These are phyloP conservation scores for Apamea sordens DNA, from an alignment of 2,888 invertebrate species.

Conservation along the genomic window DNA sequence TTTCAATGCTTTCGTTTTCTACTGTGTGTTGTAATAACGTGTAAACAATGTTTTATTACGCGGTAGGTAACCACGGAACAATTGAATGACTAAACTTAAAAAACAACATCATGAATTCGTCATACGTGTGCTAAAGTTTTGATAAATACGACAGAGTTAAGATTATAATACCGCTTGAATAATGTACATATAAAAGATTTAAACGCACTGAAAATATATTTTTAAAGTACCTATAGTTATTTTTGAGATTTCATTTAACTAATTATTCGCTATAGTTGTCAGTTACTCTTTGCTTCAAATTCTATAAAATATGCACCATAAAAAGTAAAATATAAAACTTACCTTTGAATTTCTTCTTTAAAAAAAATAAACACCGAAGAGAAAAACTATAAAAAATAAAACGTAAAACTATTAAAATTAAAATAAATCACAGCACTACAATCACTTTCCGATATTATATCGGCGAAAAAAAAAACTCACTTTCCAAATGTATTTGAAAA, in stretches of 20 bases:
- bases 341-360: slow-evolving; percentile 67
- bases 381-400: slow-evolving; percentile 49
- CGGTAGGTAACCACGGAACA: slow-evolving; percentile 52
- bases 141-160: not conserved
- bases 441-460: slow-evolving; percentile 54
- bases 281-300: too few relatives aligned
- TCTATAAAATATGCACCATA: not conserved
- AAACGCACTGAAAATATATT: not conserved
- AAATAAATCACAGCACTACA: slow-evolving; percentile 69
- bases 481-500: slow-evolving; percentile 65
- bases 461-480: slow-evolving; percentile 67
- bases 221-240: not conserved
- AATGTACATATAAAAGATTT: not conserved
- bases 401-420: slow-evolving; percentile 58
- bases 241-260: too few relatives aligned
- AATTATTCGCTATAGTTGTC: not conserved
- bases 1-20: slow-evolving; percentile 44
- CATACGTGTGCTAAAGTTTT: slow-evolving; percentile 14
- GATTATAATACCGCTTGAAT: not conserved
- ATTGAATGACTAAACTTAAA: slow-evolving; percentile 51
- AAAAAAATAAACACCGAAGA: slow-evolving; percentile 65
- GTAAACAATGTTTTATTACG: slow-evolving; percentile 54
- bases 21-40: slow-evolving; percentile 45
- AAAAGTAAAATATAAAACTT: slow-evolving; percentile 46
- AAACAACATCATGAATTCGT: slow-evolving; percentile 9